Conservation (phyloP, 2,113 vertebrate species). For the Malurus melanocephalus region DNA sequence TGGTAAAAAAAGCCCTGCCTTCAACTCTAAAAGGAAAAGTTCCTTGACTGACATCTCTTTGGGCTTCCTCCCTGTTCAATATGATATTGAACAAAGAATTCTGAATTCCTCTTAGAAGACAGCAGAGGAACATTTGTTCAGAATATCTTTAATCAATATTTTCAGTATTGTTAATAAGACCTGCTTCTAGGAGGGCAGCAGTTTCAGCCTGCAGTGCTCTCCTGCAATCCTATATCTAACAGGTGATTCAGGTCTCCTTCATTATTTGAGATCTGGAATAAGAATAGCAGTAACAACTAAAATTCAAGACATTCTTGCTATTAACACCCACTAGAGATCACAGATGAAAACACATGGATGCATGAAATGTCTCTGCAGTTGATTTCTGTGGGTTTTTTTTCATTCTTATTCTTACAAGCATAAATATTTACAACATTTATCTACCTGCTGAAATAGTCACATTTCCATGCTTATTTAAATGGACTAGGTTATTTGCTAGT, state of each 20-base stretch:
- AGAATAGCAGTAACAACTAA: neutral
- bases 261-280: neutral
- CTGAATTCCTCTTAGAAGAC: neutral
- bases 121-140: neutral
- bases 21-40: neutral
- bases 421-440: conserved; percentile 39
- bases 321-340: neutral
- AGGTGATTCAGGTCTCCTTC: neutral
- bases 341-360: neutral
- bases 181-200: neutral
- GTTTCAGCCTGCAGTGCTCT: neutral
- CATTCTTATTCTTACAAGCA: conserved; percentile 18
- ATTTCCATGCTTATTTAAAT: conserved; percentile 53
- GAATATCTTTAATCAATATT: neutral
- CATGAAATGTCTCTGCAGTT: neutral
- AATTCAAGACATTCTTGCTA: neutral
- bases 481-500: neutral
- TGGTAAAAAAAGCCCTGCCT: neutral
- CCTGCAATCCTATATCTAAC: neutral
- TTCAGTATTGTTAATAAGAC: neutral
- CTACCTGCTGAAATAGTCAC: conserved; percentile 5
- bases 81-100: neutral
- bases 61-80: neutral
- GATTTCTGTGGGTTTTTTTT: neutral
- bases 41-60: neutral